Base-by-base conservation (phyloP, 2,113 vertebrate genomes). In the Formicarius rufipectus region DNA sequence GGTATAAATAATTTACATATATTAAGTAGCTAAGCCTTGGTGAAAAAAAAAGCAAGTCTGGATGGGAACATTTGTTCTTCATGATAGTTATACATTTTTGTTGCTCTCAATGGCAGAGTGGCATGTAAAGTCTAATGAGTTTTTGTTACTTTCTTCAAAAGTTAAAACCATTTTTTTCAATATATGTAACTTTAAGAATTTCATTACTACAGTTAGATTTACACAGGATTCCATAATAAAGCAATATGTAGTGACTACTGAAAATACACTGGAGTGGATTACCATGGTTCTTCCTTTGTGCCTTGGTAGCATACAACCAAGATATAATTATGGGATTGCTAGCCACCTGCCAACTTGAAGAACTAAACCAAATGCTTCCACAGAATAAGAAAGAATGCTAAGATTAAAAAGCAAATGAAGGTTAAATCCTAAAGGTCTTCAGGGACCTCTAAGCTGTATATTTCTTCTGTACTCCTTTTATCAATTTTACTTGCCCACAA, bases 81-180 rank as follows among this genome's bases (percentile, higher is more conserved):
- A 90, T 71, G 67, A 67, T 42, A 64, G 50, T 69, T 52, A 78
- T 90, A 74, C 21, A 27, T 89, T 95, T 90, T 83, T 91, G 95
- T 58, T 91, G 42, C 75, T 95, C 42, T 93, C 93, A 91, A 52
- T 87, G 78, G 89, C 93, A 89, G 59, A 87, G 18, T 42, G 55
- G 52, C 93, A 63, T 66, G 72, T 30, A 69, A 93, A 42, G n/a
- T 37, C 42, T 96, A 96, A 98, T 90, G 92, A 93, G 89, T 97
- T 97, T 89, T 96, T 89, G 91, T 56, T 71, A 68, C 35, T 79
- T 97, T 96, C 92, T 95, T 95, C 42, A 80, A 96, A 97, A 97
- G 96, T 94, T 94, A 96, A 97, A 97, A 95, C 37, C 27, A 90
- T 78, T 73, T 69, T 27, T 71, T 82, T 75, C n/a, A 93, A 79